These are phyloP conservation scores for Thamnophis sirtalis DNA, from an alignment of 2,113 vertebrate species.

Conservation along the genomic window DNA sequence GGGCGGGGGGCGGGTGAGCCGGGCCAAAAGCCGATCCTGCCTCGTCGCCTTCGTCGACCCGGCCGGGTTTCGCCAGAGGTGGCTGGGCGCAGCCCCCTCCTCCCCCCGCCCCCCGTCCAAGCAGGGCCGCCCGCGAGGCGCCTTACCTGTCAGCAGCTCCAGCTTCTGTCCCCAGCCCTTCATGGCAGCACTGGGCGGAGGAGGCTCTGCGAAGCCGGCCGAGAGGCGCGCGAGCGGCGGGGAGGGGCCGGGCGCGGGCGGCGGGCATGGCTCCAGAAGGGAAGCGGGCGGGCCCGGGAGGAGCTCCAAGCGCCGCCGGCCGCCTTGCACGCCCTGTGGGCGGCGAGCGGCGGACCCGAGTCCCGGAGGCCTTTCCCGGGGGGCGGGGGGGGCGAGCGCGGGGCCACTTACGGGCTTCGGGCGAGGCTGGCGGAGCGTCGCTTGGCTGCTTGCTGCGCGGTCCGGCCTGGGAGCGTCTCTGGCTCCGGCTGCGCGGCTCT, in stretches of 20 bases:
- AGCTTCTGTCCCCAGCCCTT: not conserved
- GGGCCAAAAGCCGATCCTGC: not conserved
- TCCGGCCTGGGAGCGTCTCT: not conserved
- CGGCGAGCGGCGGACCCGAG: too few species aligned
- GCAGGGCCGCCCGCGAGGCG: constrained; percentile 35
- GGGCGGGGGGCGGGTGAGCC: not conserved
- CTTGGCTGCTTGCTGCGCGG: not conserved
- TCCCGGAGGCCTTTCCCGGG: too few species aligned
- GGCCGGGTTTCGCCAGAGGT: not conserved
- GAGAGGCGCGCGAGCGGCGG: not conserved
- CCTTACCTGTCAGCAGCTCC: not conserved
- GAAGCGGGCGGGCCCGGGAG: not conserved
- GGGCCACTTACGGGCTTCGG: not conserved
- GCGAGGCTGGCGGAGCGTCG: not conserved
- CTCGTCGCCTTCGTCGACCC: not conserved
- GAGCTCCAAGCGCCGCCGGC: not conserved
- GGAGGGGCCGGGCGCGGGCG: not conserved
- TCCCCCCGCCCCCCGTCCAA: too few species aligned
- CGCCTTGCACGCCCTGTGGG: not conserved
- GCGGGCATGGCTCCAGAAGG: not conserved
- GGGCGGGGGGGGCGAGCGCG: not conserved
- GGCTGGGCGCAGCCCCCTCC: too few species aligned
- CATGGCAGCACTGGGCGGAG: not conserved
- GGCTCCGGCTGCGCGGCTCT: not conserved
- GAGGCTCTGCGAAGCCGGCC: not conserved